Evolutionary conservation across 2,888 invertebrate species (phyloP).

Genomic region (Schrankia costaestrigalis): DNA sequence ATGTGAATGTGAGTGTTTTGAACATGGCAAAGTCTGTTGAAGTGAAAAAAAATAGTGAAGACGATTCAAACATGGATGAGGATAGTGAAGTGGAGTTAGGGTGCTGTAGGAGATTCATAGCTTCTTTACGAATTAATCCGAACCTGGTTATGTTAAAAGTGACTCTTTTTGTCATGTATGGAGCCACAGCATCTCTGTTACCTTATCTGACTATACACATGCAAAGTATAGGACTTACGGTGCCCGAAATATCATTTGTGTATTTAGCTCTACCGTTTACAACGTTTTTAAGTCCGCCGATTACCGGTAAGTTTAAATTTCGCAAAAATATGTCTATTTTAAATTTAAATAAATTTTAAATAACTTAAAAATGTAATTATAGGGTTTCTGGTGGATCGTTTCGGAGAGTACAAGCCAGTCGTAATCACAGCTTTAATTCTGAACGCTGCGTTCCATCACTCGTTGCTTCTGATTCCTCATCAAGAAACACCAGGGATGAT

Average conservation of each 20-base stretch:
- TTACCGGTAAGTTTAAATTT: conserved; percentile 82
- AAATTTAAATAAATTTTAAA: neutral
- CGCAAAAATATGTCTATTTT: conserved; percentile 2
- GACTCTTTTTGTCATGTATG: conserved; percentile 91
- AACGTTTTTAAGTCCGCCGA: conserved; percentile 91
- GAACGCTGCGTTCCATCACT: conserved; percentile 89
- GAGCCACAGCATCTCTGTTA: conserved; percentile 90
- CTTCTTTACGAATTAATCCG: conserved; percentile 83
- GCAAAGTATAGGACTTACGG: conserved; percentile 92
- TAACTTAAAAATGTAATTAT: conserved; percentile 37
- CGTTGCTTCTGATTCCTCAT: conserved; percentile 88
- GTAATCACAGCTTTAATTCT: conserved; percentile 88
- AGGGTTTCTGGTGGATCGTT: conserved; percentile 92
- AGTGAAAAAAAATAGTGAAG: conserved; percentile 70
- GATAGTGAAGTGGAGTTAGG: conserved; percentile 60
- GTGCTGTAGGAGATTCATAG: conserved; percentile 68
- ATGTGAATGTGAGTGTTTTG: conserved; percentile 47
- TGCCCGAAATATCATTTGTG: conserved; percentile 92
- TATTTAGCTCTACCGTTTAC: conserved; percentile 93
- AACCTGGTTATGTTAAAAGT: conserved; percentile 90
- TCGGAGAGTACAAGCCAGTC: conserved; percentile 91
- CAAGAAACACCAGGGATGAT: conserved; percentile 88
- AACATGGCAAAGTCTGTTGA: conserved; percentile 65
- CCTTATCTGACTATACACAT: conserved; percentile 95
- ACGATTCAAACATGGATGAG: conserved; percentile 69